phyloP scores from a whole-genome alignment of 2,113 vertebrate genomes.

The Ctenomys sociabilis region DNA sequence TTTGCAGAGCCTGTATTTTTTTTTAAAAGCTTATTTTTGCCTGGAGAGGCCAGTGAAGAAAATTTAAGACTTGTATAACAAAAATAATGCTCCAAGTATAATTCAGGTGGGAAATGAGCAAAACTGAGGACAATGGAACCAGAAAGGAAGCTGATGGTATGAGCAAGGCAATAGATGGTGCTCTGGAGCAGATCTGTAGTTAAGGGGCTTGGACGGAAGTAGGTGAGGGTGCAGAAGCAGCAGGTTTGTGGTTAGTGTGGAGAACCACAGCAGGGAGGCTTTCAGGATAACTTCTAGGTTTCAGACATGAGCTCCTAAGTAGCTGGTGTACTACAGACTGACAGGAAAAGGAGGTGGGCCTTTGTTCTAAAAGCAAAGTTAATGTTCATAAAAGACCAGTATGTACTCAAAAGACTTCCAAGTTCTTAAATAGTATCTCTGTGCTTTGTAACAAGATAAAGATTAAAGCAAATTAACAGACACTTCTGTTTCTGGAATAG shows the following conservation, averaged over 20 bases:
- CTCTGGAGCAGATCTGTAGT: neutral
- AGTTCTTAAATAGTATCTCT: neutral
- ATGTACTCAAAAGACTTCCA: conserved; percentile 46
- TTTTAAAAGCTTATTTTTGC: neutral
- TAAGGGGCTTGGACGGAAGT: neutral
- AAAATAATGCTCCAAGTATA: neutral
- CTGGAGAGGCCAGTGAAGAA: neutral
- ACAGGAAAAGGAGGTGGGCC: neutral
- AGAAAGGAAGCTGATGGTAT: neutral
- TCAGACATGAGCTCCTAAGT: neutral
- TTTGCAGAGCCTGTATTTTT: neutral
- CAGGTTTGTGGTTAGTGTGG: neutral
- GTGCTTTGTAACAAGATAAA: neutral
- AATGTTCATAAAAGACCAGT: neutral
- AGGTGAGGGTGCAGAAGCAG: neutral
- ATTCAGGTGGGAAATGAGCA: neutral
- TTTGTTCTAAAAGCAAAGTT: conserved; percentile 16
- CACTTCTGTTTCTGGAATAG: neutral
- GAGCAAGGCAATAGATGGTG: neutral
- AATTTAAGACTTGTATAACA: neutral
- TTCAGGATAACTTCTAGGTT: conserved; percentile 6
- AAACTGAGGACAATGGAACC: neutral
- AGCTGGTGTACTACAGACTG: neutral
- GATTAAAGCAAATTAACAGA: conserved; percentile 15
- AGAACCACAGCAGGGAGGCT: neutral